These are phyloP conservation scores for Drosophila melanica DNA, from an alignment of 1,140 invertebrate genomes.

Conservation along the genomic window DNA sequence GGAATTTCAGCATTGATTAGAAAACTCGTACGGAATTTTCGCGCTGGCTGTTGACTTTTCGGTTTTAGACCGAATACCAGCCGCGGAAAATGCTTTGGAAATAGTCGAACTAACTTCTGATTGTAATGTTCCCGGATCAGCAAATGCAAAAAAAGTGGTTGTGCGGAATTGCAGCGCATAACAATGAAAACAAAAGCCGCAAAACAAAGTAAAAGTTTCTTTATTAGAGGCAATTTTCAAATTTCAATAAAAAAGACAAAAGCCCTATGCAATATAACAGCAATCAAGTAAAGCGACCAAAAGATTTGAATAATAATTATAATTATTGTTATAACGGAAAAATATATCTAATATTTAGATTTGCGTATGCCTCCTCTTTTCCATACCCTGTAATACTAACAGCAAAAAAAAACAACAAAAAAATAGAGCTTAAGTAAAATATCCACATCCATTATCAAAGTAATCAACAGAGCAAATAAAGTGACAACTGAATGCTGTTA, in stretches of 20 bases:
- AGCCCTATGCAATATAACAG: not conserved
- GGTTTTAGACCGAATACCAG: not conserved
- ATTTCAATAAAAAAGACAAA: not conserved
- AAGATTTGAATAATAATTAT: too few species aligned
- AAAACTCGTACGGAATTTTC: conserved; percentile 32
- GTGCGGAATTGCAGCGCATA: not conserved
- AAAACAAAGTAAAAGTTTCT: not conserved
- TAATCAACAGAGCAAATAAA: conserved; percentile 62
- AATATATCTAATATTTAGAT: too few species aligned
- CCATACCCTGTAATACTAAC: not conserved
- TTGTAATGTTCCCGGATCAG: not conserved
- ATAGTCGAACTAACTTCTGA: not conserved
- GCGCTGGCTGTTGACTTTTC: conserved; percentile 27
- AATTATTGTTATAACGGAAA: too few species aligned
- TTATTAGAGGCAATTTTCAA: too few species aligned
- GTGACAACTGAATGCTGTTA: conserved; percentile 61
- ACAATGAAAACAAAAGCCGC: not conserved
- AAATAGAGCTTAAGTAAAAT: conserved; percentile 53
- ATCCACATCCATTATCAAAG: conserved; percentile 58
- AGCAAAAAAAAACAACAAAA: conserved; percentile 49
- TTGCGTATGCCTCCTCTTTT: too few species aligned
- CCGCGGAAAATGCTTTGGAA: not conserved
- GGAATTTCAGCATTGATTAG: conserved; percentile 23
- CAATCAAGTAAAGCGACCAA: not conserved
- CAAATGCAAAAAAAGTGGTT: not conserved